These are phyloP conservation scores for Abrostola triplasia DNA, from an alignment of 2,888 invertebrate species.

Conservation along the genomic window DNA sequence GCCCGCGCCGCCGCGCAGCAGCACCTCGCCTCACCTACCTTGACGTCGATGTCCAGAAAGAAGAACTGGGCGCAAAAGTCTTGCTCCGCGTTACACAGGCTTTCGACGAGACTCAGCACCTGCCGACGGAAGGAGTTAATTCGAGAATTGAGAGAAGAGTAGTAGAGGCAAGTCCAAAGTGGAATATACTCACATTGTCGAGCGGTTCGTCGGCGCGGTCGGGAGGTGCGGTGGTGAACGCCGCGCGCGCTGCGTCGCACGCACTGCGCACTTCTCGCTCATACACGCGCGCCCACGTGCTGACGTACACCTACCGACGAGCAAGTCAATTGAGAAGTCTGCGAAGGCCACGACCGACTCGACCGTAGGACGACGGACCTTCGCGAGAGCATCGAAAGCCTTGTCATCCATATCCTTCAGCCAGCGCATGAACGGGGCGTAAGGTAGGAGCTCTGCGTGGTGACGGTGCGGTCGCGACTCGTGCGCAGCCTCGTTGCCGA, in stretches of 20 bases:
- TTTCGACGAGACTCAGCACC: conserved; percentile 96
- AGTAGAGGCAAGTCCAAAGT: not conserved
- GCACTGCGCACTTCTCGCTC: conserved; percentile 94
- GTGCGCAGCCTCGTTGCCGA: conserved; percentile 89
- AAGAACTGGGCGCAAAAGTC: conserved; percentile 98
- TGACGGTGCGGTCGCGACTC: conserved; percentile 89
- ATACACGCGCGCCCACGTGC: conserved; percentile 95
- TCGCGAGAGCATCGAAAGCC: conserved; percentile 93
- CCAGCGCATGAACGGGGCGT: conserved; percentile 97
- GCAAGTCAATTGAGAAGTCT: not conserved
- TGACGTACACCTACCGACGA: conserved; percentile 90
- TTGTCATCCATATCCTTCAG: conserved; percentile 95
- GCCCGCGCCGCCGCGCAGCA: conserved; percentile 5
- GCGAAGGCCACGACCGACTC: not conserved
- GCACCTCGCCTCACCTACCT: conserved; percentile 60
- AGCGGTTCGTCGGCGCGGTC: conserved; percentile 68
- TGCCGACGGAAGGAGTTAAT: conserved; percentile 60
- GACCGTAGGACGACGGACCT: conserved; percentile 87
- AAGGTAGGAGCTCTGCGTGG: conserved; percentile 95
- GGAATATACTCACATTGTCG: conserved; percentile 60
- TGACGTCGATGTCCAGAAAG: conserved; percentile 90
- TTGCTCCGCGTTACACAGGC: conserved; percentile 97
- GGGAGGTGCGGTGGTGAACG: conserved; percentile 59
- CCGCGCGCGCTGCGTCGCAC: conserved; percentile 92
- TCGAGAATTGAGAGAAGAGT: not conserved